phyloP scores from a whole-genome alignment of 2,888 invertebrate species.

The Adineta ricciae region DNA sequence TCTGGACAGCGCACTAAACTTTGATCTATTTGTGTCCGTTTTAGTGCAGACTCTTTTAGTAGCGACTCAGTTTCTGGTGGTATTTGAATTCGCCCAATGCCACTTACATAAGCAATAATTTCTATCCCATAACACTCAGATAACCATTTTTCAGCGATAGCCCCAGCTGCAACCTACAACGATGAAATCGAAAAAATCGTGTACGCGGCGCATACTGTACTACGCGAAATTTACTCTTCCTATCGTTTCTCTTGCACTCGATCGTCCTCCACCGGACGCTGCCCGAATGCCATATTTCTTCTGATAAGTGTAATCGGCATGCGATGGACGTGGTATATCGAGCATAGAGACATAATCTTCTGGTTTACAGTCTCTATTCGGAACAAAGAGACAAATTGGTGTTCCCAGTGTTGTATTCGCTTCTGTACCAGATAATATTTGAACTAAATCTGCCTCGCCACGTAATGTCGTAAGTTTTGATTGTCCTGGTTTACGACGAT shows the following conservation, averaged over 20 bases:
- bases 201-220: not conserved
- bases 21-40: not conserved
- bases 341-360: too few relatives aligned
- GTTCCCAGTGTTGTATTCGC: too few relatives aligned
- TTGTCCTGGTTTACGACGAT: too few relatives aligned
- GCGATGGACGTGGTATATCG: too few relatives aligned
- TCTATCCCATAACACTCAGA: not conserved
- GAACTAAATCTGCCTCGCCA: too few relatives aligned
- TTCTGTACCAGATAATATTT: too few relatives aligned
- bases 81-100: not conserved
- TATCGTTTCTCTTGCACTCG: not conserved
- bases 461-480: too few relatives aligned
- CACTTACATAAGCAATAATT: not conserved
- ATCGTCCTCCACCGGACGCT: too few relatives aligned
- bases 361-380: too few relatives aligned
- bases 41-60: not conserved
- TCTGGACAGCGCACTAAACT: not conserved
- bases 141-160: constrained; percentile 7
- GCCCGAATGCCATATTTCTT: too few relatives aligned
- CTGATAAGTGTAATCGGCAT: too few relatives aligned
- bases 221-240: not conserved
- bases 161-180: not conserved
- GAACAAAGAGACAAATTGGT: too few relatives aligned
- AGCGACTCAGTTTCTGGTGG: not conserved
- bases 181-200: not conserved